Evolutionary conservation across 2,113 vertebrate species (phyloP), one percentile per base, ranked within the genome.

Genomic region (Tachycineta bicolor): DNA sequence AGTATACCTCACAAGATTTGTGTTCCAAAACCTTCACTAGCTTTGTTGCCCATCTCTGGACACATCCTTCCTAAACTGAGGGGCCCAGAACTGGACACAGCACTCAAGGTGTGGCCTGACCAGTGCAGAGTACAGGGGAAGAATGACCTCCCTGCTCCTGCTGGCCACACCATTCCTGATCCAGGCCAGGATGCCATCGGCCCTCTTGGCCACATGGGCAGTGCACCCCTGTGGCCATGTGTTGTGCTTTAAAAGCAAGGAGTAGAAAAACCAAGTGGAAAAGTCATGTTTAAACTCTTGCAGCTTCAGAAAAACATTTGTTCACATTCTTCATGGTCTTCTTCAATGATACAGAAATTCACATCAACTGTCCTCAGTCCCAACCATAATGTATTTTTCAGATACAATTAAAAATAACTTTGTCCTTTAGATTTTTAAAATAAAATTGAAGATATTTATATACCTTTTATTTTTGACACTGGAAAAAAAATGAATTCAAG

Each of bases 211-310:
- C 24, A 74, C 23, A 10, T 23, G 19, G 28, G 5, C 52, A 56
- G 4, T 19, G 14, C 11, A n/a, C 5, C 6, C 23, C n/a, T 0
- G 0, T 28, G 50, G 28, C 59, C n/a, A 29, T 8, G 15, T 75
- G 7, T 31, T 56, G 16, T 47, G 8, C 50, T 86, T 87, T 56
- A 84, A 94, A 82, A 47, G 29, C 16, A 91, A 59, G 4, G 4
- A 3, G 10, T 43, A 41, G 13, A 75, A 83, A 77, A 77, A n/a
- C 0, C 5, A 69, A 87, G 20, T 18, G 8, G 47, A 43, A 83
- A 90, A 81, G 3, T 34, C 1, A 22, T 46, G 7, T 50, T 77
- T 52, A 60, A 87, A 56, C 13, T 68, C 16, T 68, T 71, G 21
- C 0, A 1, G 4, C 21, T 46, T 69, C 33, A 69, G 13, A 67